Evolutionary conservation across 2,888 invertebrate genomes (phyloP).

Genomic region (Machimus atricapillus): DNA sequence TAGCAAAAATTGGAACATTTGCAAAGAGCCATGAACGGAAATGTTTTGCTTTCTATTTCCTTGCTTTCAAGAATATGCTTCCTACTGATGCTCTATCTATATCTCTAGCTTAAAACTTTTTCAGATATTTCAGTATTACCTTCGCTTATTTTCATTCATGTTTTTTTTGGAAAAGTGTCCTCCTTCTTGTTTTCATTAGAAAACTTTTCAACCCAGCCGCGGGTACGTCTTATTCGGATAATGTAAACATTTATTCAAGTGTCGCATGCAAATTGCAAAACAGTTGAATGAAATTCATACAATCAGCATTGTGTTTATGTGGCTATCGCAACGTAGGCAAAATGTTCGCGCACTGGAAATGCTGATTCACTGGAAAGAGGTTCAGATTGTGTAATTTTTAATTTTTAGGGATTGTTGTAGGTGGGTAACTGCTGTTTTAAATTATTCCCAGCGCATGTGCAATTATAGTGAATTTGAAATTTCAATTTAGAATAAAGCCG

Average conservation of each 20-base stretch:
- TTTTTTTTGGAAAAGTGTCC: not conserved
- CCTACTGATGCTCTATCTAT: not conserved
- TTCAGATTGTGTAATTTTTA: not conserved
- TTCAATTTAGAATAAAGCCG: not conserved
- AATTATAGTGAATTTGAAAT: not conserved
- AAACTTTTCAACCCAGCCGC: not conserved
- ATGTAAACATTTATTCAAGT: not conserved
- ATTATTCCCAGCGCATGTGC: not conserved
- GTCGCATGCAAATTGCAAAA: not conserved
- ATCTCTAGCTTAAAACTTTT: not conserved
- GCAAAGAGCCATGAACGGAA: not conserved
- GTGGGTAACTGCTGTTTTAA: not conserved
- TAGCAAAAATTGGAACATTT: not conserved
- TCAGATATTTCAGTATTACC: not conserved
- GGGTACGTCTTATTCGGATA: not conserved
- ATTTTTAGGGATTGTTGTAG: not conserved
- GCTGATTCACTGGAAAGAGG: not conserved
- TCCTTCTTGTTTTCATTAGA: not conserved
- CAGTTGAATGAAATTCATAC: not conserved
- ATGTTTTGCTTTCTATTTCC: not conserved
- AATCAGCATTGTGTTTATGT: not conserved
- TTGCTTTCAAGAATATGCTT: not conserved
- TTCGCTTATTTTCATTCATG: not conserved
- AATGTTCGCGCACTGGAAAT: not conserved
- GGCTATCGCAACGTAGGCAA: not conserved